Base-by-base conservation (phyloP, 92 coral and sea anemone species). In the Palythoa grandis region DNA sequence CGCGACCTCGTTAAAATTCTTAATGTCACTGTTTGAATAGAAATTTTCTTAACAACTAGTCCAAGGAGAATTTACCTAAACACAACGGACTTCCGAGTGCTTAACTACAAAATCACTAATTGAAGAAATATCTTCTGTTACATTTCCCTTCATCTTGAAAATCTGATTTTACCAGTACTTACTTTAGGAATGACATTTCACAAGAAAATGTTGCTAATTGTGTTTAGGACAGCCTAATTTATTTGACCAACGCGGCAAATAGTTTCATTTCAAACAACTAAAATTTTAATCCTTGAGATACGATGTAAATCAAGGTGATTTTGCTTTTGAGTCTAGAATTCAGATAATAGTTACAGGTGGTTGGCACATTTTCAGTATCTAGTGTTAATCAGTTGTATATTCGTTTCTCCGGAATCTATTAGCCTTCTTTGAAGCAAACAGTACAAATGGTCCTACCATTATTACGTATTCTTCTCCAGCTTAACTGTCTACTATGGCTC, bases 211-310 rank as follows among this genome's bases (percentile, higher is more conserved):
- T 61, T 61, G 35, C 7, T 63, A 19, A 69, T 5, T 69, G 47
- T 29, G 74, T 69, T 69, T 69, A 69, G 47, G 47, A 69, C 10
- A 15, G 47, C 47, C 74, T 29, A 69, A 69, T 69, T 68, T 69
- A 69, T 65, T 65, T 37, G n/a, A 69, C 47, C 19, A 13, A 69
- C 47, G 11, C 29, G 12, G n/a, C 74, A 37, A 29, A 29, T 37
- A 5, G 15, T 29, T 69, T 25, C 1, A 12, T 43, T 43, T 43
- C 50, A 29, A 16, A 69, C 11, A 25, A 11, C 24, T 22, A 16
- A 69, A 29, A 25, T 12, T 69, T 37, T 69, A 69, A 11, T 11
- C 7, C 13, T 35, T 2, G 50, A 5, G 9, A 43, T 43, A 69
- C 10, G 43, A 24, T 69, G 74, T 12, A 10, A 56, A 10, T 12